A percentile compares a stretch with the other conserved stretches of the same genome.
phyloP scores from a whole-genome alignment of 2,888 invertebrate species.

The Amphipyra tragopoginis region DNA sequence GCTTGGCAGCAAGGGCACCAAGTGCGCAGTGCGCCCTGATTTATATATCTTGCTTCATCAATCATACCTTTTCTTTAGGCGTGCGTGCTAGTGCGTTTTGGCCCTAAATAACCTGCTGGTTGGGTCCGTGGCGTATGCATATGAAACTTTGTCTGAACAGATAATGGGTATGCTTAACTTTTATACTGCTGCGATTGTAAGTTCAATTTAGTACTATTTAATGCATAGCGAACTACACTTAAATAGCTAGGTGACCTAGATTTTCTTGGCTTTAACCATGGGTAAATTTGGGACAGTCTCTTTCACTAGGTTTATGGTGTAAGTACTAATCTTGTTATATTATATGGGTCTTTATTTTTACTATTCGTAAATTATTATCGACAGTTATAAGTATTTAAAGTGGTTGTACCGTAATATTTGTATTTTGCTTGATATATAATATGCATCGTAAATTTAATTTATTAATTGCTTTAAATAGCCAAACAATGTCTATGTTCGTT shows the following conservation, averaged over 20 bases:
- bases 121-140: not conserved
- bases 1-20: no score
- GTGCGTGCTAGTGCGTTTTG: no score
- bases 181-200: no score
- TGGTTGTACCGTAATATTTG: slow-evolving; percentile 8
- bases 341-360: slow-evolving; percentile 1
- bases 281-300: slow-evolving; percentile 47
- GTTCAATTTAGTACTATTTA: not conserved
- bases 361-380: slow-evolving; percentile 9
- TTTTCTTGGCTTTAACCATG: slow-evolving; percentile 44
- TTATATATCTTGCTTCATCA: no score
- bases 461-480: slow-evolving; percentile 22
- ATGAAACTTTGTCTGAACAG: slow-evolving; percentile 6
- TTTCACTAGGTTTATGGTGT: slow-evolving; percentile 9
- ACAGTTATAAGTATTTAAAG: slow-evolving; percentile 17
- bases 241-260: slow-evolving; percentile 10
- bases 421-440: slow-evolving; percentile 17
- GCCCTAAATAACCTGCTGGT: no score
- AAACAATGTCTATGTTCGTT: slow-evolving; percentile 32
- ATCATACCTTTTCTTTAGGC: no score
- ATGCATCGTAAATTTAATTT: slow-evolving; percentile 18
- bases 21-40: no score
- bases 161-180: no score
- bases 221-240: no score
- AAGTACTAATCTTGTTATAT: slow-evolving; percentile 33